These are phyloP conservation scores for Columba livia DNA, from an alignment of 2,113 vertebrate genomes.

Conservation along the genomic window DNA sequence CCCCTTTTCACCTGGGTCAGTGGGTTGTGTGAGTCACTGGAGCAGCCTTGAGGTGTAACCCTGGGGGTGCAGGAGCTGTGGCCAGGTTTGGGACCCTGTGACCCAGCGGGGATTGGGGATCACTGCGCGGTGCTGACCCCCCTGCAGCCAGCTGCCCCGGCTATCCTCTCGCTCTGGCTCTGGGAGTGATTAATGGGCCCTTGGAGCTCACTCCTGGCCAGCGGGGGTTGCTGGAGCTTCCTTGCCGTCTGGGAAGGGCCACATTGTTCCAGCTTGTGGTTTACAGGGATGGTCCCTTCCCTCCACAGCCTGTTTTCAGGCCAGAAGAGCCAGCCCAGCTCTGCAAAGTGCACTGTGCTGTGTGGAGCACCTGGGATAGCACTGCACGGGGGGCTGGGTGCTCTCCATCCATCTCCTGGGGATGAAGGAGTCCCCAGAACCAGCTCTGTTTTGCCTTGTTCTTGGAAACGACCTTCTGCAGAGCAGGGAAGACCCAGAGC, in stretches of 20 bases:
- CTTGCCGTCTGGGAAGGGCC: background rate
- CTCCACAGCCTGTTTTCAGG: background rate
- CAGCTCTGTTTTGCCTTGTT: background rate
- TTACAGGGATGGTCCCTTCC: background rate
- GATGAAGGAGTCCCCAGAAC: background rate
- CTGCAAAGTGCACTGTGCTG: background rate
- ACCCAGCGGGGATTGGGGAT: background rate
- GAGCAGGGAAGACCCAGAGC: no score
- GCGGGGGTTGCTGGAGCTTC: background rate
- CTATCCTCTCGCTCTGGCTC: background rate
- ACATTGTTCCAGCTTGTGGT: background rate
- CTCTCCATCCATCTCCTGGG: background rate
- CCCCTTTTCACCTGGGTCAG: accelerated
- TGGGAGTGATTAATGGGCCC: background rate
- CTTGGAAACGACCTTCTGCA: no score
- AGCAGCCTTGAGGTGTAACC: background rate
- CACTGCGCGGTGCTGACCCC: accelerated
- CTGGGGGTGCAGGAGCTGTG: background rate
- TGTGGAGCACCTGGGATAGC: accelerated
- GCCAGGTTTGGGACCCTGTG: background rate
- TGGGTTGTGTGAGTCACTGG: background rate
- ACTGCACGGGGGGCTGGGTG: accelerated
- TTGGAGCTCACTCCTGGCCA: background rate
- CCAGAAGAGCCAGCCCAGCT: background rate
- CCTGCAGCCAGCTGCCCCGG: background rate